These are phyloP conservation scores for Melanerpes formicivorus DNA, from an alignment of 2,113 vertebrate genomes.

Conservation along the genomic window DNA sequence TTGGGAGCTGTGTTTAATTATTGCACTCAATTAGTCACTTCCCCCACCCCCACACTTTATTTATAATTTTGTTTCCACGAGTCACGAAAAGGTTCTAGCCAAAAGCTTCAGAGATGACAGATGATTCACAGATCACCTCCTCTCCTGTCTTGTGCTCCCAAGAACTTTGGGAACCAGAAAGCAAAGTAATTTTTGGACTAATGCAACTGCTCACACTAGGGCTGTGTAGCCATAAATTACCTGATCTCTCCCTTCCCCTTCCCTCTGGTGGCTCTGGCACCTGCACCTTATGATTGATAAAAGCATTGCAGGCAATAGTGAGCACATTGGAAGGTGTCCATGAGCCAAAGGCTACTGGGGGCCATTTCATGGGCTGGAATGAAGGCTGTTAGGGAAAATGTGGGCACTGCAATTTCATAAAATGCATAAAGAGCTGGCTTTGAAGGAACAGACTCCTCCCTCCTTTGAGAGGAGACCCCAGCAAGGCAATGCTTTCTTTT, in stretches of 20 bases:
- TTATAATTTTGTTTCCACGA: neutral
- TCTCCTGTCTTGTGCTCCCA: neutral
- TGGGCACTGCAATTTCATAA: neutral
- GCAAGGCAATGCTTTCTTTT: constrained; percentile 4
- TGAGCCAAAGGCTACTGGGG: neutral
- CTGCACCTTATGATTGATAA: neutral
- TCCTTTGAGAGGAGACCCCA: neutral
- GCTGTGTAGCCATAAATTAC: neutral
- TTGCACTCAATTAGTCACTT: constrained; percentile 48
- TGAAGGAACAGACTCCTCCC: neutral
- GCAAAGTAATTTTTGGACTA: constrained; percentile 39
- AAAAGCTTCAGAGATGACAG: constrained; percentile 10
- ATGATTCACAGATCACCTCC: constrained; percentile 50
- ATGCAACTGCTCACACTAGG: neutral
- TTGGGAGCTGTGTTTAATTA: constrained; percentile 29
- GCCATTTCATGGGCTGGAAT: neutral
- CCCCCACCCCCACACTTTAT: constrained; percentile 3
- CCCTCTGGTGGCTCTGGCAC: constrained; percentile 16
- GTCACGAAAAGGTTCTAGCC: constrained; percentile 36
- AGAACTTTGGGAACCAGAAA: constrained; percentile 45
- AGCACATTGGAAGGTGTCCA: neutral
- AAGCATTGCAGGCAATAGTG: neutral
- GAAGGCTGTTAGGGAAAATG: neutral
- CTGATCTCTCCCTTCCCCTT: neutral
- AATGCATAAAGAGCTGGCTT: neutral